Base-by-base conservation (phyloP, 2,113 vertebrate genomes). In the Eulemur macaco region DNA sequence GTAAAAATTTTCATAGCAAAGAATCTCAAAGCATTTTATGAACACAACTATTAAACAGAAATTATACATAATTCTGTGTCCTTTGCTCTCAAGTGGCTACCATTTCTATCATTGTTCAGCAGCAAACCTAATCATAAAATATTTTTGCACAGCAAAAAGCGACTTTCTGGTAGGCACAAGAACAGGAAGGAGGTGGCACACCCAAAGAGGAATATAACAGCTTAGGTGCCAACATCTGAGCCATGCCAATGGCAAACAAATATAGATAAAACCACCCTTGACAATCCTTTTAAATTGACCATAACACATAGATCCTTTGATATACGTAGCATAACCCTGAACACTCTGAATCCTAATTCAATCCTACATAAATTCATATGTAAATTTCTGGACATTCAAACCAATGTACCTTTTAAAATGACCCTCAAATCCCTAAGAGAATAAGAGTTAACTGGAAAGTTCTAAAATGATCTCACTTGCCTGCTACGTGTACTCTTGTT, bases 311-410 rank as follows among this genome's bases (percentile, higher is more conserved):
- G 27, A 77, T 37, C 23, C 39, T 88, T 88, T 89, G 56, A 56
- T 45, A 66, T 17, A n/a, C 37, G 25, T 18, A 73, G 50, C 5
- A 3, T 23, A 81, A 66, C n/a, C 50, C 52, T n/a, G 23, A 80
- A 37, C 31, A 39, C 71, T 64, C 45, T 66, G 31, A 81, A 73
- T 73, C 66, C 86, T 71, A 66, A 0, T 92, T 81, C 64, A 66
- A 69, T 89, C 81, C 81, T 52, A 45, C 20, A 20, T 63, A 91
- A 73, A 58, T 77, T n/a, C 8, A 23, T 56, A 18, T 0, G 1
- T 63, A 81, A 34, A 84, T 76, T 83, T 97, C 71, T 47, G 23
- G 52, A 88, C 34, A 93, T 78, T 94, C 52, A 80, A 97, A 74
- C n/a, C 31, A 93, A 4, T 39, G 29, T 42, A 39, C 5, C 85